A percentile compares a stretch with the other conserved stretches of the same genome.
These are phyloP conservation scores for Lomographa bimaculata DNA, from an alignment of 2,888 invertebrate genomes.

Conservation along the genomic window DNA sequence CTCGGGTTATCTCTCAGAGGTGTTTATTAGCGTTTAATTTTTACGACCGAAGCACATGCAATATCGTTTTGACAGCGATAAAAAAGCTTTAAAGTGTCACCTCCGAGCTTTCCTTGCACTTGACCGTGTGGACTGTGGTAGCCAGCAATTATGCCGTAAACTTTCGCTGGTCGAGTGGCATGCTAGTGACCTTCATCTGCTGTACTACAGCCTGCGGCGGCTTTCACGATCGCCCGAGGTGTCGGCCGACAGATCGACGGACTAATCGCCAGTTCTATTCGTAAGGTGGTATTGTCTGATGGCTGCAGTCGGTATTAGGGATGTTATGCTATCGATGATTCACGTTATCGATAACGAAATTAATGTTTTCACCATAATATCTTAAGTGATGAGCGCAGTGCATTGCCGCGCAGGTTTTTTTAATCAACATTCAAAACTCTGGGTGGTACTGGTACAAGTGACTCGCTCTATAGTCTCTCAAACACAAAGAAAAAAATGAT, in stretches of 20 bases:
- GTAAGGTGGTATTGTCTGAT: slow-evolving; percentile 19
- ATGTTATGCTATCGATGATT: no score
- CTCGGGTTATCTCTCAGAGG: slow-evolving; percentile 13
- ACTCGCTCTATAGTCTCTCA: no score
- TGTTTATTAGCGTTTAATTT: slow-evolving; percentile 28
- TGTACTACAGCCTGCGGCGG: slow-evolving; percentile 60
- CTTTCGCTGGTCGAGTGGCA: slow-evolving; percentile 66
- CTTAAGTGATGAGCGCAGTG: no score
- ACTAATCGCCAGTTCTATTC: slow-evolving; percentile 13
- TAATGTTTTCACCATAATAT: no score
- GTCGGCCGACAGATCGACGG: slow-evolving; percentile 34
- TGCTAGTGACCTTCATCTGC: slow-evolving; percentile 60
- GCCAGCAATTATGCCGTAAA: slow-evolving; percentile 60
- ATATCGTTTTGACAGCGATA: slow-evolving; percentile 25
- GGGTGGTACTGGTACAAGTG: no score
- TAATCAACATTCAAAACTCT: no score
- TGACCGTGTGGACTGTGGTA: slow-evolving; percentile 52
- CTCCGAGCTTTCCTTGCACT: slow-evolving; percentile 58
- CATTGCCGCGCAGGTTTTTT: no score
- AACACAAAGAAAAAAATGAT: no score
- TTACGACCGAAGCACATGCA: slow-evolving; percentile 28
- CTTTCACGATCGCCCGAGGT: slow-evolving; percentile 57
- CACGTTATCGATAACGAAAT: no score
- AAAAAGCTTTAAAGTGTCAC: slow-evolving; percentile 29
- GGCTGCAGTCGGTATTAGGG: no score